Percentiles rank a stretch among this genome's conserved stretches.
Conservation (phyloP, 2,113 vertebrate genomes). For the Agapornis roseicollis region DNA sequence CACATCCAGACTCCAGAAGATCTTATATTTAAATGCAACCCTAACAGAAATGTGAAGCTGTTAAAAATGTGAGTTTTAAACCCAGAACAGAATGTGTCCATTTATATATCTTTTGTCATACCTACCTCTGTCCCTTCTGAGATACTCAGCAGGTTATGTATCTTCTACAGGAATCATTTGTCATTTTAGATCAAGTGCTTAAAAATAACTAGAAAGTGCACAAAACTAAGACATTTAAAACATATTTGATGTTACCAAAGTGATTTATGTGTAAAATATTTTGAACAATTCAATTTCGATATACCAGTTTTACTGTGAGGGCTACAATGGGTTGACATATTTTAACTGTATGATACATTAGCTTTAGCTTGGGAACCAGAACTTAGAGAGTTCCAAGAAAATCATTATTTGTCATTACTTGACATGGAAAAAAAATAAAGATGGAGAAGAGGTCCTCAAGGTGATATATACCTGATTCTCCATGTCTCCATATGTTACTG, state of each 20-base stretch:
- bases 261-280: constrained; percentile 54
- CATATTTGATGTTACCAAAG: constrained; percentile 50
- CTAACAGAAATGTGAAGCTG: background rate
- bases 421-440: background rate
- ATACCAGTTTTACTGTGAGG: constrained; percentile 24
- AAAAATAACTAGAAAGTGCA: constrained; percentile 6
- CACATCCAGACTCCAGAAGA: background rate
- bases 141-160: background rate
- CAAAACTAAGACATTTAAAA: constrained; percentile 47
- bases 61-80: background rate
- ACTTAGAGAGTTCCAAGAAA: background rate
- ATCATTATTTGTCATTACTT: background rate
- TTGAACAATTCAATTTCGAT: constrained; percentile 44
- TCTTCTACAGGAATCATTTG: background rate
- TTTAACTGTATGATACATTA: background rate
- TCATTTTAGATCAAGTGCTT: constrained; percentile 43
- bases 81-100: background rate
- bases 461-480: background rate
- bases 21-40: background rate
- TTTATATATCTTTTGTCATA: background rate
- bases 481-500: background rate
- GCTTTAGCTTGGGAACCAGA: background rate
- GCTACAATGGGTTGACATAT: constrained; percentile 17
- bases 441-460: background rate
- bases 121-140: background rate